Evolutionary conservation across 2,888 invertebrate species (phyloP).

Genomic region (Emmelina monodactyla): DNA sequence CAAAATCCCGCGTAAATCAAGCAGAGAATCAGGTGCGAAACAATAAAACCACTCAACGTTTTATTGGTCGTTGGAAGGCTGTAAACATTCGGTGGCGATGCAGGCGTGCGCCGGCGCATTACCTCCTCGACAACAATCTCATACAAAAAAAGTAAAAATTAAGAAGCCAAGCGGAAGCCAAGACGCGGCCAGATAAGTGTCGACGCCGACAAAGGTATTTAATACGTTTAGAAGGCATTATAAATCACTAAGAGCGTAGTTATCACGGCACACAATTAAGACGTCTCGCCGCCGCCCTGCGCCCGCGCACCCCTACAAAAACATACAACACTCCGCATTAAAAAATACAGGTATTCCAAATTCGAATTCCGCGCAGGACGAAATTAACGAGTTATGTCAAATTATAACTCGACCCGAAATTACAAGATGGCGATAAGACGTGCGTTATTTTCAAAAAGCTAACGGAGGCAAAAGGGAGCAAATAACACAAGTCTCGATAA

Average conservation of each 20-base stretch:
- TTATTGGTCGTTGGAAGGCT: slow-evolving; percentile 14
- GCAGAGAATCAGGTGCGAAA: slow-evolving; percentile 14
- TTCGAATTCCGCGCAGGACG: slow-evolving; percentile 9
- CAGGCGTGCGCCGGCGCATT: not conserved
- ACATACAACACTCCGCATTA: slow-evolving; percentile 8
- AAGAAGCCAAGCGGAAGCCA: slow-evolving; percentile 41
- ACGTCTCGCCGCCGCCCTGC: slow-evolving; percentile 26
- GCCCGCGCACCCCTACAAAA: slow-evolving; percentile 12
- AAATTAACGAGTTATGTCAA: slow-evolving; percentile 1
- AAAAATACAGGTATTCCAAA: slow-evolving; percentile 4
- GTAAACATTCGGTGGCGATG: slow-evolving; percentile 13
- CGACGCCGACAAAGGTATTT: slow-evolving; percentile 55
- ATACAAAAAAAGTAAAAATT: slow-evolving; percentile 9
- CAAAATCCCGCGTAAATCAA: slow-evolving; percentile 5
- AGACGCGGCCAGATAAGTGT: slow-evolving; percentile 37
- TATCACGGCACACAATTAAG: slow-evolving; percentile 57
- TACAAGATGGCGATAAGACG: slow-evolving; percentile 1
- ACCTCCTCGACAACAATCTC: slow-evolving; percentile 11
- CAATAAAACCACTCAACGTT: slow-evolving; percentile 11
- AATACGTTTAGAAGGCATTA: slow-evolving; percentile 46
- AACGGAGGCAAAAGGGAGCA: slow-evolving; percentile 54
- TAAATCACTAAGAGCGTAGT: slow-evolving; percentile 49
- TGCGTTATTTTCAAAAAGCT: not conserved
- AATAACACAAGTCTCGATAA: slow-evolving; percentile 53
- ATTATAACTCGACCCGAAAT: not conserved